Percentiles rank a stretch among this genome's conserved stretches.
Conservation (phyloP, 2,888 invertebrate species). For the Boloria euphrosyne region DNA sequence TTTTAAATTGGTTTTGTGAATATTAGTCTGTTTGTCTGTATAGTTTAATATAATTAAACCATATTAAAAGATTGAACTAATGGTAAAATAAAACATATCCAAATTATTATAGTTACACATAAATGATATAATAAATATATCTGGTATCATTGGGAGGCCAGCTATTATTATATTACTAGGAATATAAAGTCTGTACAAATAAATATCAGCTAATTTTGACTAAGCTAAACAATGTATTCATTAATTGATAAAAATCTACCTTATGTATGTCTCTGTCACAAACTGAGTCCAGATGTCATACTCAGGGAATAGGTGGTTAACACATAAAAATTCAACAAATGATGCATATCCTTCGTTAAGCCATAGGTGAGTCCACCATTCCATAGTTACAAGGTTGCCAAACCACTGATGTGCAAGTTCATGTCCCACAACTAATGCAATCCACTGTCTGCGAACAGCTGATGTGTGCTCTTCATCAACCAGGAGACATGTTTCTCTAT, state of each 20-base stretch:
- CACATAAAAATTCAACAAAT: slow-evolving; percentile 97
- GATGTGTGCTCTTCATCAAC: slow-evolving; percentile 96
- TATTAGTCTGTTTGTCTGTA: too few species aligned
- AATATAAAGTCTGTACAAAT: slow-evolving; percentile 4
- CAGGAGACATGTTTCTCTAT: slow-evolving; percentile 94
- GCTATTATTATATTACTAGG: too few species aligned
- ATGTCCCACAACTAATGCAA: slow-evolving; percentile 94
- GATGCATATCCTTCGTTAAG: slow-evolving; percentile 98
- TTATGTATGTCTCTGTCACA: slow-evolving; percentile 92
- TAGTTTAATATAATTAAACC: too few species aligned
- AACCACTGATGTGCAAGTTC: slow-evolving; percentile 99
- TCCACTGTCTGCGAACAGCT: slow-evolving; percentile 90
- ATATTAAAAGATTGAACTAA: too few species aligned
- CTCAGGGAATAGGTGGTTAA: slow-evolving; percentile 95
- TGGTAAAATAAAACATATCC: too few species aligned
- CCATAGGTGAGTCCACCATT: slow-evolving; percentile 99
- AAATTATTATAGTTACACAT: too few species aligned
- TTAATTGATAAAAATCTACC: slow-evolving; percentile 50
- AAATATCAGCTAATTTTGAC: too few species aligned
- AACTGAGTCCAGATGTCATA: slow-evolving; percentile 99
- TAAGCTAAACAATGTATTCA: slow-evolving; percentile 18
- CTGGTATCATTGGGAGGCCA: too few species aligned
- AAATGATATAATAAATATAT: too few species aligned
- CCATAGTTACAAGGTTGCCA: slow-evolving; percentile 98
- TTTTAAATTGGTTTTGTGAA: too few species aligned